Percentiles rank a stretch among this genome's conserved stretches.
phyloP scores from a whole-genome alignment of 2,888 invertebrate genomes.

The Drosophila paranaensis region DNA sequence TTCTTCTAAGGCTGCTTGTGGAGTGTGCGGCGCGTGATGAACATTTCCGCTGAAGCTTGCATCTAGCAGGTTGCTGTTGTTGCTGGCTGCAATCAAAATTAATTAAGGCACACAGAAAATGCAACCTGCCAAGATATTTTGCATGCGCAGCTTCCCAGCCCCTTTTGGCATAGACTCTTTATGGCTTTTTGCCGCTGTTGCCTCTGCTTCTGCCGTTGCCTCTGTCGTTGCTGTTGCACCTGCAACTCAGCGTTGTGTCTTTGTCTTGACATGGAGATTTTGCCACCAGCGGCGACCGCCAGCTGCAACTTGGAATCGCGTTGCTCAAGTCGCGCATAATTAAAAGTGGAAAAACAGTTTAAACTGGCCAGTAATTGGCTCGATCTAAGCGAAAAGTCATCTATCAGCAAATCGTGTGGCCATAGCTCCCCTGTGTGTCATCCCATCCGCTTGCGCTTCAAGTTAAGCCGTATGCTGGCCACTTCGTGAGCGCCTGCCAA shows the following conservation, averaged over 20 bases:
- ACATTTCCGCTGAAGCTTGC: constrained; percentile 66
- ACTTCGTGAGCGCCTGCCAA: constrained; percentile 14
- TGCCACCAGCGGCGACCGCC: constrained; percentile 58
- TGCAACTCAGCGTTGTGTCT: constrained; percentile 59
- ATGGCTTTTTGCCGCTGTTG: constrained; percentile 69
- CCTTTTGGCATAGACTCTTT: constrained; percentile 49
- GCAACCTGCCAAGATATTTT: constrained; percentile 53
- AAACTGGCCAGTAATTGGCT: constrained; percentile 50
- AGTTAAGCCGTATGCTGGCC: constrained; percentile 2
- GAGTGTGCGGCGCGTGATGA: constrained; percentile 66
- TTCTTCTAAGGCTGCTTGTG: constrained; percentile 15
- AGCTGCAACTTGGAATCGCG: constrained; percentile 38
- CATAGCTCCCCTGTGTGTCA: constrained; percentile 27
- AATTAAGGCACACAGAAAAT: constrained; percentile 68
- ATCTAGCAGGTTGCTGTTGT: constrained; percentile 22
- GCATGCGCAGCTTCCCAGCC: constrained; percentile 41
- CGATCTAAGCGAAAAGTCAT: constrained; percentile 33
- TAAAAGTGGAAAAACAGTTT: constrained; percentile 62
- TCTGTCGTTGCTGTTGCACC: constrained; percentile 51
- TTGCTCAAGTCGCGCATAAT: constrained; percentile 63
- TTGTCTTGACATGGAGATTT: constrained; percentile 60
- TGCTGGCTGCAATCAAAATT: constrained; percentile 72
- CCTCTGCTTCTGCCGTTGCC: constrained; percentile 29
- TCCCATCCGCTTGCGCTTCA: constrained; percentile 8
- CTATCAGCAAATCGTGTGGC: constrained; percentile 28